These are phyloP conservation scores for Nerophis lumbriciformis DNA, from an alignment of 2,113 vertebrate genomes.

Conservation along the genomic window DNA sequence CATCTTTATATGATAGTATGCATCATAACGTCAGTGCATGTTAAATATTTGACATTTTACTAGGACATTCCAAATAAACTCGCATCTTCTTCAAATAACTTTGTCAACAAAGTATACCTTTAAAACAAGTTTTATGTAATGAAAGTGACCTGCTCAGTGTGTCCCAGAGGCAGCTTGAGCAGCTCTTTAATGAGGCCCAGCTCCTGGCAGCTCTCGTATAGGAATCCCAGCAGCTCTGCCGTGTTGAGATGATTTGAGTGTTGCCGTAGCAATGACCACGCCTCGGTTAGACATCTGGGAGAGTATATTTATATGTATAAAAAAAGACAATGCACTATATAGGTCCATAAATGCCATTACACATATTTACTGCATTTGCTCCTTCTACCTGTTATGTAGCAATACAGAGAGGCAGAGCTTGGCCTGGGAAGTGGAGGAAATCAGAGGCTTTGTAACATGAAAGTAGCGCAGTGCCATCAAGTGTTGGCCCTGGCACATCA, in stretches of 20 bases:
- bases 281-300: slow-evolving; percentile 83
- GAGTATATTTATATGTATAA: too few species aligned
- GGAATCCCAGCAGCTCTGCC: slow-evolving; percentile 78
- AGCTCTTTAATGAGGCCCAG: slow-evolving; percentile 87
- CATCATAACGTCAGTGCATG: too few species aligned
- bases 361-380: not conserved
- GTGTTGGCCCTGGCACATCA: slow-evolving; percentile 88
- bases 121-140: not conserved
- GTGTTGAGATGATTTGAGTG: slow-evolving; percentile 75
- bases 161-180: slow-evolving; percentile 83
- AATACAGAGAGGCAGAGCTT: slow-evolving; percentile 85
- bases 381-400: slow-evolving; percentile 82
- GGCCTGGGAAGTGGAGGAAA: slow-evolving; percentile 74
- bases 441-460: slow-evolving; percentile 78
- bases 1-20: too few species aligned
- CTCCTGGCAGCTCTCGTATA: slow-evolving; percentile 86
- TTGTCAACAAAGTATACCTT: not conserved
- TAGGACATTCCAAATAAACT: too few species aligned
- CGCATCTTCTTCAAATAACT: not conserved
- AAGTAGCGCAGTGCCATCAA: slow-evolving; percentile 82
- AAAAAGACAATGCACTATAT: too few species aligned
- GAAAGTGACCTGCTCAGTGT: slow-evolving; percentile 78
- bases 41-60: too few species aligned
- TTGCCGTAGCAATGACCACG: slow-evolving; percentile 81
- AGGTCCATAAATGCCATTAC: too few species aligned